Evolutionary conservation across 2,797 vertebrate genomes (phyloP).

Genomic region (Distichodus sexfasciatus): DNA sequence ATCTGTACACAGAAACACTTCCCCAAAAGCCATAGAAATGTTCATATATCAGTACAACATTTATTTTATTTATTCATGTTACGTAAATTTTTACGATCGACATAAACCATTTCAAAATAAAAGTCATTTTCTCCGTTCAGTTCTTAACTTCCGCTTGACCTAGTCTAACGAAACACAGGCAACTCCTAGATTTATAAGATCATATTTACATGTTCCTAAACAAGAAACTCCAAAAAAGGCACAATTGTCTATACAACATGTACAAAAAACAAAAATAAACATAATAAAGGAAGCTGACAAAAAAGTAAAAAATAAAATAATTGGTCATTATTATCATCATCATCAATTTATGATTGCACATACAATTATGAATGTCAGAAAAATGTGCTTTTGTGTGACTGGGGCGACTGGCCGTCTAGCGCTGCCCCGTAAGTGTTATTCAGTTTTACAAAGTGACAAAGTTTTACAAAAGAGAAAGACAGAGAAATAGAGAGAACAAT

Average conservation of each 20-base stretch:
- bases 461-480: constrained; percentile 69
- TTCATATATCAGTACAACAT: constrained; percentile 96
- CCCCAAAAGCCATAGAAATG: constrained; percentile 93
- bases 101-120: constrained; percentile 77
- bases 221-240: constrained; percentile 97
- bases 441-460: constrained; percentile 80
- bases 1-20: constrained; percentile 95
- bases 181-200: constrained; percentile 86
- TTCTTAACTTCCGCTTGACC: constrained; percentile 58
- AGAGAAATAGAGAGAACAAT: constrained; percentile 24
- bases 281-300: constrained; percentile 80
- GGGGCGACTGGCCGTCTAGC: constrained; percentile 77
- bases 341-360: constrained; percentile 93
- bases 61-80: constrained; percentile 75
- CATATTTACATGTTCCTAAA: constrained; percentile 95
- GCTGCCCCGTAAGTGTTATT: constrained; percentile 86
- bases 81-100: constrained; percentile 69
- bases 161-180: constrained; percentile 84
- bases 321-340: constrained; percentile 80
- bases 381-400: constrained; percentile 99
- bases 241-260: constrained; percentile 99
- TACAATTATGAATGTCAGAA: constrained; percentile 90
- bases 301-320: constrained; percentile 75
- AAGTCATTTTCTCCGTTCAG: constrained; percentile 62
- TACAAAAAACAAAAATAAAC: constrained; percentile 84